Evolutionary conservation across 2,888 invertebrate genomes (phyloP).

Genomic region (Shargacucullia verbasci): DNA sequence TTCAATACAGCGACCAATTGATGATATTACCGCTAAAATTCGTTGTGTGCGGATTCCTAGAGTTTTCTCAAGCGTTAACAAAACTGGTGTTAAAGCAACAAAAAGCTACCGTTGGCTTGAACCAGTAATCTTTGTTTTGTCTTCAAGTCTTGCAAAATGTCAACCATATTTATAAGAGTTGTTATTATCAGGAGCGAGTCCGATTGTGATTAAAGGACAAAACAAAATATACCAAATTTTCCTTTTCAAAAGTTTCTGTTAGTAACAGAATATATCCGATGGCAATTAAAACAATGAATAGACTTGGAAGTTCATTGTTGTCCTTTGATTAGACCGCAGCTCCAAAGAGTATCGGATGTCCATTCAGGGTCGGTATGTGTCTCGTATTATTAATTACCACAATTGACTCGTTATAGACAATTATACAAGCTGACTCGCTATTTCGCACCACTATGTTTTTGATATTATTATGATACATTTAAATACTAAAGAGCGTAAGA

Average conservation of each 20-base stretch:
- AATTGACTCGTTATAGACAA: constrained; percentile 57
- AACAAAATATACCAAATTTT: background rate
- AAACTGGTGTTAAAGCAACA: no score
- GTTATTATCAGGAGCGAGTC: no score
- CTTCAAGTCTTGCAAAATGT: no score
- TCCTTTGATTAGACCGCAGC: constrained; percentile 55
- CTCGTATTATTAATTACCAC: constrained; percentile 61
- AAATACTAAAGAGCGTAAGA: constrained; percentile 10
- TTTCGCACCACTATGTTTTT: constrained; percentile 25
- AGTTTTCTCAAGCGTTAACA: no score
- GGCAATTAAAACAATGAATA: constrained; percentile 21
- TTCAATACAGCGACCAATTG: no score
- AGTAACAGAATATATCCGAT: constrained; percentile 7
- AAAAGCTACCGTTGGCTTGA: no score
- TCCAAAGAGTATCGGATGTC: constrained; percentile 59
- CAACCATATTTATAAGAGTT: no score
- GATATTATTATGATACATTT: constrained; percentile 16
- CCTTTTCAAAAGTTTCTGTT: background rate
- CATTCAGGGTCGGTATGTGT: constrained; percentile 58
- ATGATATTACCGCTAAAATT: no score
- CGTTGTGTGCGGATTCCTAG: no score
- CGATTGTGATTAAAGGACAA: no score
- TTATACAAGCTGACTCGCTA: constrained; percentile 51
- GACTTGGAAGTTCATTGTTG: constrained; percentile 35
- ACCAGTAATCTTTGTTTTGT: no score